Base-by-base conservation (phyloP, 2,797 vertebrate species). In the Tiaroga cobitis region DNA sequence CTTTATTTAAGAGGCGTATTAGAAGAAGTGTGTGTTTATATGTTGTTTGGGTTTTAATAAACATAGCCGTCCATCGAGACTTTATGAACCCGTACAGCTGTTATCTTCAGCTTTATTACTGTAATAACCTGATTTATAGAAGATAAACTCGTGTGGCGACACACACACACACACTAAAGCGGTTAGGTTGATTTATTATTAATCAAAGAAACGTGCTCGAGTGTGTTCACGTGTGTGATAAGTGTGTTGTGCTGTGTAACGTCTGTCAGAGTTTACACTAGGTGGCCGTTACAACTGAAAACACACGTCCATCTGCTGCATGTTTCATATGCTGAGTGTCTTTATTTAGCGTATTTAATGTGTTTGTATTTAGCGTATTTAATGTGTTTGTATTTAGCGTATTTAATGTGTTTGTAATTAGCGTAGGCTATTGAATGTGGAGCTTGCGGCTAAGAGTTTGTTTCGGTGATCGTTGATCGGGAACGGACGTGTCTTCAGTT, bases 81-180 rank as follows among this genome's bases (percentile, higher is more conserved):
- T 78, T 78, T 61, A 78, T 78, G 75, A 78, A 41, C 75, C 54
- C 0, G 4, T 19, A 9, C 75, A 61, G 34, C 24, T 41, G 56
- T 77, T 61, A 77, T 61, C 75, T 77, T 24, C 54, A 3, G 54
- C 24, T 78, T 61, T 78, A 78, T 41, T n/a, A 61, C 75, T 59
- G 34, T 78, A 26, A 61, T 78, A 78, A 78, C 34, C 37, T 19
- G 75, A 78, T 61, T 78, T 78, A 78, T 61, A 37, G n/a, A 10
- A 11, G 75, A 78, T 78, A 39, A 78, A 26, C 75, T 59, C 19
- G 32, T n/a, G 43, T 82, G 39, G 73, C 11, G 3, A 15, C 43
- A 13, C 13, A 43, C 54, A 65, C 75, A 61, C 54, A 26, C 74
- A 19, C 41, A 8, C 63, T 26, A 19, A 26, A 59, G 80, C 19